Percentiles rank a stretch among this genome's conserved stretches.
Evolutionary conservation across 1,140 invertebrate genomes (phyloP).

Genomic region (Cardiocondyla obscurior): DNA sequence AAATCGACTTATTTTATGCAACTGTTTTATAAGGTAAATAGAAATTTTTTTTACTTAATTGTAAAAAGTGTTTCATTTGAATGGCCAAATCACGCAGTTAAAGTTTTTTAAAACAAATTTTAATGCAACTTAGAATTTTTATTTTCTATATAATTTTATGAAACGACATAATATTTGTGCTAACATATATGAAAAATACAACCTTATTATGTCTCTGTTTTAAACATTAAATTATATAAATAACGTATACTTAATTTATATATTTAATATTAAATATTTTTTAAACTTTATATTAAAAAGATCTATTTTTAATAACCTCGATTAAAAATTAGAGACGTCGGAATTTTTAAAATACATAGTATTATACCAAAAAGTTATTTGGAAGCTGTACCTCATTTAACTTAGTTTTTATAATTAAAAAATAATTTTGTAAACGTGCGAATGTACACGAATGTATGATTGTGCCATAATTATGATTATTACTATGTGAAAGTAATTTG

Average conservation of each 20-base stretch:
- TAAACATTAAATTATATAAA: background rate
- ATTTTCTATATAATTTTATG: too few relatives aligned
- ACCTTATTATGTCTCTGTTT: background rate
- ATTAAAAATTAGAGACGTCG: background rate
- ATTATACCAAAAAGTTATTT: background rate
- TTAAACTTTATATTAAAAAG: too few relatives aligned
- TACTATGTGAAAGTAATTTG: background rate
- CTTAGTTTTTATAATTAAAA: background rate
- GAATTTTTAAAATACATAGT: background rate
- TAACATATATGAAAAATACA: background rate
- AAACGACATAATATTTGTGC: too few relatives aligned
- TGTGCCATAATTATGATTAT: constrained; percentile 22
- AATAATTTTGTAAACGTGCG: background rate
- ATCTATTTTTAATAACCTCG: too few relatives aligned
- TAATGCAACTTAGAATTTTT: background rate
- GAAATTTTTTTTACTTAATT: background rate
- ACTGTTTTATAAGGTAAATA: constrained; percentile 8
- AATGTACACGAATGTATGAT: constrained; percentile 16
- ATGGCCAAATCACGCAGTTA: background rate
- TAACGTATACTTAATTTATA: background rate
- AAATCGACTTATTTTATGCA: background rate
- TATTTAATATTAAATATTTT: background rate
- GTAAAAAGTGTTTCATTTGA: constrained; percentile 8
- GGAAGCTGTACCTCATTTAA: background rate
- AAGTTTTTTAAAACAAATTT: background rate